phyloP scores from a whole-genome alignment of 2,888 invertebrate species.

The Imbricaverruca yamaguchii region DNA sequence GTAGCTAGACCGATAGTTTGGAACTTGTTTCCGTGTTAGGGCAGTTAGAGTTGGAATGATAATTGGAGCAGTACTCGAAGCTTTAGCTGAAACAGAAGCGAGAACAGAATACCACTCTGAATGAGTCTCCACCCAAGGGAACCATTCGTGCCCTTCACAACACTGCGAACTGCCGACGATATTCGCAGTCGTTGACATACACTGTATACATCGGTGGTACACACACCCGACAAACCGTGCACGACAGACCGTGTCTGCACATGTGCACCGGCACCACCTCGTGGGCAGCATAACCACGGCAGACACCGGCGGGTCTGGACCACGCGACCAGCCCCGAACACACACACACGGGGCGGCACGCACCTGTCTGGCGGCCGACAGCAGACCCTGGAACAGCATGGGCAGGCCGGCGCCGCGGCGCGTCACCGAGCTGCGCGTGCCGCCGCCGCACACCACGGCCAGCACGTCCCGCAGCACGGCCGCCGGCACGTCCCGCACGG shows the following conservation, averaged over 20 bases:
- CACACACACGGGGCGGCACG: constrained; percentile 34
- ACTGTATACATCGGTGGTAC: neutral
- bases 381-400: constrained; percentile 64
- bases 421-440: constrained; percentile 48
- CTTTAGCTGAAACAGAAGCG: too few relatives aligned
- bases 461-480: constrained; percentile 27
- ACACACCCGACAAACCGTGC: neutral
- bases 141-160: too few relatives aligned
- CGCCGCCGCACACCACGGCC: constrained; percentile 34
- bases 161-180: too few relatives aligned
- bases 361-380: constrained; percentile 52
- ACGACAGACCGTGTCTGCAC: neutral
- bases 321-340: neutral
- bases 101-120: too few relatives aligned
- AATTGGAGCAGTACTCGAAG: too few relatives aligned
- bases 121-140: too few relatives aligned
- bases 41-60: too few relatives aligned
- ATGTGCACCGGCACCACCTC: neutral
- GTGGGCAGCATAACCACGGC: neutral
- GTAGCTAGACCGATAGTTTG: too few relatives aligned
- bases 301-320: neutral
- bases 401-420: constrained; percentile 70
- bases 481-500: constrained; percentile 47
- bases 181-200: too few relatives aligned
- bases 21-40: too few relatives aligned